Percentiles rank a stretch among this genome's conserved stretches.
Evolutionary conservation across 2,888 invertebrate species (phyloP).

Genomic region (Nemurella pictetii): DNA sequence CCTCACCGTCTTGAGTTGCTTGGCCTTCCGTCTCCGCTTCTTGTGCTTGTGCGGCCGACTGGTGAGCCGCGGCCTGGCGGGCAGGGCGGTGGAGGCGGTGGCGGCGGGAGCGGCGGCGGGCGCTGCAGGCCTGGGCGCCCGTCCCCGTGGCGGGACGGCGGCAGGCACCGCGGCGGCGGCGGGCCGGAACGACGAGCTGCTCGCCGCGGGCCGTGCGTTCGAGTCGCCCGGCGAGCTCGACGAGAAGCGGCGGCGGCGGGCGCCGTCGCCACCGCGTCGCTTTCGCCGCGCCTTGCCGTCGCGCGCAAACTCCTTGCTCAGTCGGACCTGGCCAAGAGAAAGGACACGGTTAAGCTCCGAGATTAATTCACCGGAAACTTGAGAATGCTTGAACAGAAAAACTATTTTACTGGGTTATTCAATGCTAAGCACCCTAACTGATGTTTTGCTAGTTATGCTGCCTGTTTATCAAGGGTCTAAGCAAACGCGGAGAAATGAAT

Average conservation of each 20-base stretch:
- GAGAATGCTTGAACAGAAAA: too few species aligned
- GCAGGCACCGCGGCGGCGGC: neutral
- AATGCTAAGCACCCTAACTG: too few species aligned
- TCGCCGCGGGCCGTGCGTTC: neutral
- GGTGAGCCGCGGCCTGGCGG: slow-evolving; percentile 28
- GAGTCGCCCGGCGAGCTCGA: slow-evolving; percentile 16
- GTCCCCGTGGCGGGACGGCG: neutral
- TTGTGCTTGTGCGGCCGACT: slow-evolving; percentile 51
- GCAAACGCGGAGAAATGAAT: too few species aligned
- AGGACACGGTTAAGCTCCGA: too few species aligned
- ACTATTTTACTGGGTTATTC: too few species aligned
- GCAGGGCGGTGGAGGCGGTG: neutral
- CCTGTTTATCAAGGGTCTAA: too few species aligned
- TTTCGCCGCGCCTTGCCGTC: neutral
- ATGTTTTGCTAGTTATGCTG: too few species aligned
- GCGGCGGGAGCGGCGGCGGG: neutral
- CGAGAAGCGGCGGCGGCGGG: slow-evolving; percentile 1
- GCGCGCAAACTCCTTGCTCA: slow-evolving; percentile 23
- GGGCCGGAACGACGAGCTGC: neutral
- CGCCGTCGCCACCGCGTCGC: slow-evolving; percentile 9
- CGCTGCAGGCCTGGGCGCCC: neutral
- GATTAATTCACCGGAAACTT: too few species aligned
- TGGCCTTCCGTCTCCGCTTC: slow-evolving; percentile 47
- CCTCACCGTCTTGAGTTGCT: slow-evolving; percentile 41
- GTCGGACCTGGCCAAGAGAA: neutral